A percentile compares a stretch with the other conserved stretches of the same genome.
These are phyloP conservation scores for Polymixis lichenea DNA, from an alignment of 2,888 invertebrate species.

Conservation along the genomic window DNA sequence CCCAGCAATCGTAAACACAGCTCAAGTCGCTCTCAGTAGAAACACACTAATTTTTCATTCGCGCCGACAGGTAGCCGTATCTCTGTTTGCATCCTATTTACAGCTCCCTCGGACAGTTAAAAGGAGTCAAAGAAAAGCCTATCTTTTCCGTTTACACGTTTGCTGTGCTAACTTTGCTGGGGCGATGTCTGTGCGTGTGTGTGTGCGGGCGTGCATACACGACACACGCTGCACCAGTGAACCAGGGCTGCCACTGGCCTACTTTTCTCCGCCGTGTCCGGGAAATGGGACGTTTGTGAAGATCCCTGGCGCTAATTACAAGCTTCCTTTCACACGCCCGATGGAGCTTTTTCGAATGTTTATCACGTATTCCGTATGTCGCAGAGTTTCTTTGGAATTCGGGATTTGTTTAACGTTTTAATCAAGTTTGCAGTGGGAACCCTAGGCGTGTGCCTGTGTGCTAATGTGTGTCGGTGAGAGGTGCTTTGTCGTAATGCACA, in stretches of 20 bases:
- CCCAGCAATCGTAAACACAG: constrained; percentile 58
- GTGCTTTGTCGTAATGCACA: constrained; percentile 71
- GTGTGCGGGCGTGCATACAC: constrained; percentile 34
- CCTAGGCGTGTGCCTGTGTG: constrained; percentile 55
- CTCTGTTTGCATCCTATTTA: constrained; percentile 90
- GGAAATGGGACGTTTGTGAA: constrained; percentile 65
- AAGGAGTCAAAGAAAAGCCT: constrained; percentile 88
- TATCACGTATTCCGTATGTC: constrained; percentile 68
- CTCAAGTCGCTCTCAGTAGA: constrained; percentile 57
- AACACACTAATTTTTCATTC: constrained; percentile 83
- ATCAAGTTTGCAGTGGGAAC: constrained; percentile 63
- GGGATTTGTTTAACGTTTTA: constrained; percentile 63
- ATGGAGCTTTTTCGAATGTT: constrained; percentile 67
- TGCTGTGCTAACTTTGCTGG: constrained; percentile 81
- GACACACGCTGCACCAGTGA: constrained; percentile 39
- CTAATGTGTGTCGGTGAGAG: constrained; percentile 60
- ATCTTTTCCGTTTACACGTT: constrained; percentile 88
- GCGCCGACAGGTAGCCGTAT: constrained; percentile 80
- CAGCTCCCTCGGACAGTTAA: constrained; percentile 85
- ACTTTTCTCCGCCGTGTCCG: constrained; percentile 62
- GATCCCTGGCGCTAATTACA: constrained; percentile 69
- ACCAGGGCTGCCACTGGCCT: constrained; percentile 74
- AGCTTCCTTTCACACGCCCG: constrained; percentile 65
- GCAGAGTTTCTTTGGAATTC: constrained; percentile 58
- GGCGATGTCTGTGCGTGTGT: constrained; percentile 59